Percentiles rank a stretch among this genome's conserved stretches.
These are phyloP conservation scores for Agrotis puta DNA, from an alignment of 2,888 invertebrate genomes.

Conservation along the genomic window DNA sequence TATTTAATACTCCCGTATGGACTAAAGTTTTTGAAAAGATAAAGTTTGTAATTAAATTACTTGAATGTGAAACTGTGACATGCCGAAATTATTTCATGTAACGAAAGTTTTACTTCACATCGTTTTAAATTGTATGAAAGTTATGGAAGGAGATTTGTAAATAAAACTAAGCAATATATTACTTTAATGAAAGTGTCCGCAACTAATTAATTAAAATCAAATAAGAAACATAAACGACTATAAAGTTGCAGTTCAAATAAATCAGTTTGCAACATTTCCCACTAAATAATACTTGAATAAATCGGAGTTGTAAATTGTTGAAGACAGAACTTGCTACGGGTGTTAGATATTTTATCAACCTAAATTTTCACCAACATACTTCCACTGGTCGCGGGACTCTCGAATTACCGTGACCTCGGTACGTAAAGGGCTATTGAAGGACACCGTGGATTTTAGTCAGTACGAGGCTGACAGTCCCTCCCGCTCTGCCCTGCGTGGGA, in stretches of 20 bases:
- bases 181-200: neutral
- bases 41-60: constrained; percentile 53
- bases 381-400: too few species aligned
- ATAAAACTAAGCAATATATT: constrained; percentile 8
- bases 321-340: neutral
- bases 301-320: neutral
- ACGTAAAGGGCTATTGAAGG: too few species aligned
- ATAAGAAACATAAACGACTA: neutral
- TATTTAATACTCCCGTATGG: constrained; percentile 41
- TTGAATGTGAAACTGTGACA: constrained; percentile 10
- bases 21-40: constrained; percentile 63
- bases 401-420: too few species aligned
- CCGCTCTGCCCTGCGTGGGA: too few species aligned
- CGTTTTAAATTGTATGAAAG: constrained; percentile 7
- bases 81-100: constrained; percentile 19
- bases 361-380: too few species aligned
- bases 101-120: constrained; percentile 11
- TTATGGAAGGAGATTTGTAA: constrained; percentile 12
- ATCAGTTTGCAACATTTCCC: neutral
- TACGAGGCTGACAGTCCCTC: too few species aligned
- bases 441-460: too few species aligned
- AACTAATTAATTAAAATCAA: constrained; percentile 22
- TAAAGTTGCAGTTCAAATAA: neutral
- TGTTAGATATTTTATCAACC: too few species aligned
- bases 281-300: neutral